Evolutionary conservation across 2,113 vertebrate species (phyloP), one percentile per base, ranked within the genome.

Genomic region (Catharus bicknelli): DNA sequence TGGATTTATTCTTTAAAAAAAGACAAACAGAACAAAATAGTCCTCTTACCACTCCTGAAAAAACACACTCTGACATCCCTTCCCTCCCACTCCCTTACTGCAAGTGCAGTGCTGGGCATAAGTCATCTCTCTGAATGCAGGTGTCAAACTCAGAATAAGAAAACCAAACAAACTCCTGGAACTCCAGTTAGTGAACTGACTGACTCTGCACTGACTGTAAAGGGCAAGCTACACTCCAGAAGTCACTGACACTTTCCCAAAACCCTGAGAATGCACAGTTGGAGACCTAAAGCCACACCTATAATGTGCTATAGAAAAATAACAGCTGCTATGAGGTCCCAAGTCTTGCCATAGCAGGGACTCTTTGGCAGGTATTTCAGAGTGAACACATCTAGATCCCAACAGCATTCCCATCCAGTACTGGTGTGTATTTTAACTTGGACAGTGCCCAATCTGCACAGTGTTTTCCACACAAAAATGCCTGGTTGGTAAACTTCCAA

Each of bases 381-480:
- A 91, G 63, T 21, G 50, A 94, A 63, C 40, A 29, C 63, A 83
- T 83, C 59, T 88, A 93, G 85, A 94, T 34, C 63, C 26, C 55
- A 66, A 38, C 42, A 62, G 34, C 62, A 47, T 59, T 91, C 51
- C 51, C 59, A 59, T 83, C 75, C 92, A 90, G 67, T 88, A 80
- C 55, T 91, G 70, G 62, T 95, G 63, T 93, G 54, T 87, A 16
- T 95, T 95, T 93, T 94, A 69, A 75, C 88, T 93, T 95, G 93
- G 94, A 91, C n/a, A 40, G 40, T 67, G 64, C 83, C 83, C 79
- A 94, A 47, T 51, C 53, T 83, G 73, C 74, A 83, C 51, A 75
- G 76, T 90, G 68, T 92, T 96, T 95, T 96, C 88, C 92, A 93
- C 53, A 88, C 59, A 93, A 93, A 96, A 93, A 94, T 90, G 90